These are phyloP conservation scores for Campoletis raptor DNA, from an alignment of 2,888 invertebrate genomes.

Conservation along the genomic window DNA sequence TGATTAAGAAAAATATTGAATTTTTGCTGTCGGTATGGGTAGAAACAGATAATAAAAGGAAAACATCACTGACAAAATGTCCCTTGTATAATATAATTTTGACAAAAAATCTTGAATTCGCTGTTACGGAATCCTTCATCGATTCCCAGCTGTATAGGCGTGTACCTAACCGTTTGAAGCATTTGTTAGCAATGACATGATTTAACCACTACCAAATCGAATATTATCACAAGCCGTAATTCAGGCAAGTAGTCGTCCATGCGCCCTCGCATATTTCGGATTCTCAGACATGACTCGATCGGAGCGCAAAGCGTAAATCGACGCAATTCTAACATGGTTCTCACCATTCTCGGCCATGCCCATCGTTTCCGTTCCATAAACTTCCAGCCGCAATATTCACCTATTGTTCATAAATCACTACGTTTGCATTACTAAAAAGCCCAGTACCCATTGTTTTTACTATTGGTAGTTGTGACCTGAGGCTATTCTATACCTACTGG, in stretches of 20 bases:
- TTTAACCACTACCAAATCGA: slow-evolving; percentile 35
- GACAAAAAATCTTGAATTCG: background rate
- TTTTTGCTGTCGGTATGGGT: background rate
- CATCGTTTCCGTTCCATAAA: background rate
- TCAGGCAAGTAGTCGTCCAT: slow-evolving; percentile 45
- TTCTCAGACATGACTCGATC: slow-evolving; percentile 54
- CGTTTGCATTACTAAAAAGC: slow-evolving; percentile 53
- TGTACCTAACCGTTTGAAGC: slow-evolving; percentile 1
- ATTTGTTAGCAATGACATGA: slow-evolving; percentile 45
- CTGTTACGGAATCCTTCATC: background rate
- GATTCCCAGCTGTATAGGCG: background rate
- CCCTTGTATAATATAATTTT: background rate
- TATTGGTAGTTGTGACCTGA: background rate
- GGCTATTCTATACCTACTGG: background rate
- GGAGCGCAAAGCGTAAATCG: slow-evolving; percentile 42
- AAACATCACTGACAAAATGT: background rate
- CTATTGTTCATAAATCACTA: slow-evolving; percentile 58
- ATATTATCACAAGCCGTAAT: slow-evolving; percentile 54
- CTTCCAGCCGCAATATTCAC: slow-evolving; percentile 37
- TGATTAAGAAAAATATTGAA: background rate
- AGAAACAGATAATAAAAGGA: background rate
- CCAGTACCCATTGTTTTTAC: slow-evolving; percentile 55
- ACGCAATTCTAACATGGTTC: slow-evolving; percentile 39
- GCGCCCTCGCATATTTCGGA: slow-evolving; percentile 49
- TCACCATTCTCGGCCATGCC: slow-evolving; percentile 31